These are phyloP conservation scores for Tryphoninae sp. DNA, from an alignment of 2,888 invertebrate genomes.

Conservation along the genomic window DNA sequence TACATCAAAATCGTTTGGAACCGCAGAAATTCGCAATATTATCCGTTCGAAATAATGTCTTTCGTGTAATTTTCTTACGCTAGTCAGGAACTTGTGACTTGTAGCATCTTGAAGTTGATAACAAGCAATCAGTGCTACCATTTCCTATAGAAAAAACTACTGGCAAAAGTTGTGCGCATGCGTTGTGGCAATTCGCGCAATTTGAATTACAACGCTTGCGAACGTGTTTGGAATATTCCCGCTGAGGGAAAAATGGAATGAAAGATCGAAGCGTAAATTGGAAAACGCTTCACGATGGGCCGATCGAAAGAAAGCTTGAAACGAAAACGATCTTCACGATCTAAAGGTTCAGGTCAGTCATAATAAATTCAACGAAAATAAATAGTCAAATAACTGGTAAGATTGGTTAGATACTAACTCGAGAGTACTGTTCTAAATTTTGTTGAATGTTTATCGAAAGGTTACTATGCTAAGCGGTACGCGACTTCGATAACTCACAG, in stretches of 20 bases:
- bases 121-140: no score
- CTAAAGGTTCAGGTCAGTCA: constrained; percentile 41
- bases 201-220: neutral
- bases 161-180: neutral
- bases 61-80: no score
- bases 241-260: no score
- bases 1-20: no score
- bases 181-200: neutral
- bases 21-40: no score
- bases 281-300: constrained; percentile 25
- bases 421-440: neutral
- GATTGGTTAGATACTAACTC: neutral
- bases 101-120: no score
- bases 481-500: neutral
- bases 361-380: no score
- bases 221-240: no score
- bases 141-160: no score
- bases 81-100: no score
- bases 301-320: constrained; percentile 46
- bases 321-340: constrained; percentile 45
- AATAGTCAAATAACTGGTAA: neutral
- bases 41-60: no score
- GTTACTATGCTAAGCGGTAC: constrained; percentile 32
- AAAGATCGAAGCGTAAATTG: neutral
- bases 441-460: neutral